Base-by-base conservation (phyloP, 2,113 vertebrate genomes). In the Chaetodon trifascialis region DNA sequence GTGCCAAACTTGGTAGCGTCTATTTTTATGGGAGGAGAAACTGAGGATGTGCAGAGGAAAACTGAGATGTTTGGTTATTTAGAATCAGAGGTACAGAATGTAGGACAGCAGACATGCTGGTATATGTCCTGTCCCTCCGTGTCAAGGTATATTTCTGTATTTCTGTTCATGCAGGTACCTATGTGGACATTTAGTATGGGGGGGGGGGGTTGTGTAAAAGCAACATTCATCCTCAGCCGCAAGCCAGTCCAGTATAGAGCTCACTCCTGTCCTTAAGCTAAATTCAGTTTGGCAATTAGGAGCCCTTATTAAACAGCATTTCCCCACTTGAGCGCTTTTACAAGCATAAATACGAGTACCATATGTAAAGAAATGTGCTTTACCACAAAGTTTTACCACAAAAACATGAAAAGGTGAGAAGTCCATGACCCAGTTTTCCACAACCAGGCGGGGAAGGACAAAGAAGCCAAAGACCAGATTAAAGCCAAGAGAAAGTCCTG, bases 21-120 rank as follows among this genome's bases (percentile, higher is more conserved):
- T 93, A 94, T 94, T 92, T 93, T 87, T 78, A 76, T 66, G 19
- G 16, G 54, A 54, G 63, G 85, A 82, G 38, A 54, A 83, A 49
- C 14, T 0, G 40, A 69, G 25, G 30, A 78, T 54, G 19, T 52
- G 58, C n/a, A 79, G 40, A 23, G 21, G 64, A 65, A 76, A 81
- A 85, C 60, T 44, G 69, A 85, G 71, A 79, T 46, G 84, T 73
- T 64, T 71, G 47, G 38, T 54, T 84, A 59, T 68, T 52, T 72
- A 54, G 55, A 67, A 44, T 55, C 7, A n/a, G 70, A 81, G 47
- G 34, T 68, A 47, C 21, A 54, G 69, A 36, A 60, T 65, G 42
- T 42, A 55, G 42, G 55, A 79, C 51, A 47, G 25, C 9, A 75
- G 66, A 56, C 21, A 52, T 34, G 21, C 12, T 56, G 38, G 66